Percentiles rank a stretch among this genome's conserved stretches.
Evolutionary conservation across 2,113 vertebrate species (phyloP).

Genomic region (Delphinus delphis): DNA sequence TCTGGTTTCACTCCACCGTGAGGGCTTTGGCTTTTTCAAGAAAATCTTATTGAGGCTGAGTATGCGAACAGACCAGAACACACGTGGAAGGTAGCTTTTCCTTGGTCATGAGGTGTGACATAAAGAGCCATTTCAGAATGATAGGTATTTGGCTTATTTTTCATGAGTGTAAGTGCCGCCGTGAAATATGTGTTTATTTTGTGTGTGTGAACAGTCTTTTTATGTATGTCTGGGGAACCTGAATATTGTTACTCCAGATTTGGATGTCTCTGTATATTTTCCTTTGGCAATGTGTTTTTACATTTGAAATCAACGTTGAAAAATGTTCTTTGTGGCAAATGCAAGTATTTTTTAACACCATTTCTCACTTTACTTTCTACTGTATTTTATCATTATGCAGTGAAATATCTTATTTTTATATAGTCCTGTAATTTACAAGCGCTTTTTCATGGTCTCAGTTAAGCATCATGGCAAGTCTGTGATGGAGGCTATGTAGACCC

Average conservation of each 20-base stretch:
- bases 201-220: neutral
- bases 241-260: neutral
- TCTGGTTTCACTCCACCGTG: neutral
- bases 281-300: neutral
- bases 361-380: neutral
- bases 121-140: neutral
- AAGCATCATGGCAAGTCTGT: neutral
- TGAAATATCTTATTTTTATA: neutral
- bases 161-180: neutral
- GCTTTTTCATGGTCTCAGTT: neutral
- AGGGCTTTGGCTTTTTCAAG: neutral
- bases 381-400: neutral
- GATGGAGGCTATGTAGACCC: neutral
- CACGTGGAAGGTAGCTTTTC: neutral
- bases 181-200: neutral
- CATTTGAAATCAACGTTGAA: neutral
- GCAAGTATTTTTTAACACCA: neutral
- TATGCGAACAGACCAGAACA: neutral
- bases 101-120: neutral
- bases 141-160: neutral
- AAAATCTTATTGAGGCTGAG: neutral
- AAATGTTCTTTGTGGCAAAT: neutral
- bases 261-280: neutral
- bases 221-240: neutral
- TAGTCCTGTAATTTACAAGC: neutral